Conservation (phyloP, 2,888 invertebrate genomes). For the Ophion slaviceki region DNA sequence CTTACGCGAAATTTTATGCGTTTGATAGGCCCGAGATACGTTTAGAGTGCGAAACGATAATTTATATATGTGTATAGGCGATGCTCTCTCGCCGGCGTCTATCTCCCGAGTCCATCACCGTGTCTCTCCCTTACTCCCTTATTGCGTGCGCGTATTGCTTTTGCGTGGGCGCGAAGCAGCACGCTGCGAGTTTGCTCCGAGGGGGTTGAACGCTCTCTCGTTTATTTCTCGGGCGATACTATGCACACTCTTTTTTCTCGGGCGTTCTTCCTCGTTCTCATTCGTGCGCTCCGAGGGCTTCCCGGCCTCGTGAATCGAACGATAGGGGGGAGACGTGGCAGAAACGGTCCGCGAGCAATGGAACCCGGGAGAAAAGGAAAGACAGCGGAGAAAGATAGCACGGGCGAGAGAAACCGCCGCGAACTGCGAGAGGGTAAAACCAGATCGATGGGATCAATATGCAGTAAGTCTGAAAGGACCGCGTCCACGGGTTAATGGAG, state of each 20-base stretch:
- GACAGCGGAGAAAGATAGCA: slow-evolving; percentile 49
- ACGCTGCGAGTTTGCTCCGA: slow-evolving; percentile 58
- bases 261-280: slow-evolving; percentile 31
- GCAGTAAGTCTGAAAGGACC: slow-evolving; percentile 81
- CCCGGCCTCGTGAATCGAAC: slow-evolving; percentile 58
- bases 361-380: slow-evolving; percentile 65
- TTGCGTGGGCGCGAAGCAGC: slow-evolving; percentile 56
- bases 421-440: slow-evolving; percentile 71
- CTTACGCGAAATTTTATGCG: slow-evolving; percentile 73
- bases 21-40: slow-evolving; percentile 74
- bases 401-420: slow-evolving; percentile 57
- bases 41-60: slow-evolving; percentile 71
- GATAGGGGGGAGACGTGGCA: slow-evolving; percentile 16
- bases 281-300: slow-evolving; percentile 52
- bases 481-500: slow-evolving; percentile 80
- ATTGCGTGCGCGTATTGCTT: slow-evolving; percentile 23
- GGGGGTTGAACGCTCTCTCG: slow-evolving; percentile 55
- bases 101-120: slow-evolving; percentile 36
- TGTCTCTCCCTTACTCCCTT: slow-evolving; percentile 21
- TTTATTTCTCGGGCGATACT: slow-evolving; percentile 13
- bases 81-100: slow-evolving; percentile 44
- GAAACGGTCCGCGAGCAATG: slow-evolving; percentile 57
- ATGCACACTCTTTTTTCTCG: slow-evolving; percentile 40
- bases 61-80: slow-evolving; percentile 48
- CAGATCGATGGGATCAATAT: slow-evolving; percentile 83